phyloP scores from a whole-genome alignment of 2,888 invertebrate genomes.

The Lutraria lutraria region DNA sequence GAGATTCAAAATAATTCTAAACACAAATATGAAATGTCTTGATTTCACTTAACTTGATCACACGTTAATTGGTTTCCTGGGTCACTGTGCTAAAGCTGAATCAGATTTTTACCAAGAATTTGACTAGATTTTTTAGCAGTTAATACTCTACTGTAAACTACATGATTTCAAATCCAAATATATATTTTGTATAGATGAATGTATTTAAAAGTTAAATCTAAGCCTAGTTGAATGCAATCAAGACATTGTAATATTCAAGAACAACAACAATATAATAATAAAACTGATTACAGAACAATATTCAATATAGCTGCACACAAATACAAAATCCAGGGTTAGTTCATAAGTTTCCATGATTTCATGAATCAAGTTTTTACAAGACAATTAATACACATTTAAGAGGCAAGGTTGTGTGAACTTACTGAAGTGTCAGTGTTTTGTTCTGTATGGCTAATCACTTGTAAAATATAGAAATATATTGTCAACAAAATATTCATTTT shows the following conservation, averaged over 20 bases:
- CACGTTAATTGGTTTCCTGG: background rate
- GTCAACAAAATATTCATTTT: no score
- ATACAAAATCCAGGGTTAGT: conserved; percentile 7
- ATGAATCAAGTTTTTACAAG: no score
- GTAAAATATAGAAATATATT: no score
- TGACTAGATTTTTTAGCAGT: background rate
- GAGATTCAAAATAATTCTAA: conserved; percentile 16
- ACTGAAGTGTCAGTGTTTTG: no score
- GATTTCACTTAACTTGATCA: background rate
- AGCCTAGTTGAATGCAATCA: background rate
- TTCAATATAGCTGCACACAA: conserved; percentile 44
- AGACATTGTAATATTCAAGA: background rate
- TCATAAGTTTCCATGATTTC: background rate
- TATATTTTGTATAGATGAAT: background rate
- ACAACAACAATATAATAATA: background rate
- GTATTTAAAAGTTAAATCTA: background rate
- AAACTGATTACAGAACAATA: conserved; percentile 21
- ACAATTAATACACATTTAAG: no score
- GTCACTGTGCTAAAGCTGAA: background rate
- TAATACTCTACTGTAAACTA: background rate
- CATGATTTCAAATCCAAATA: background rate
- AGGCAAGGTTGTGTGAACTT: no score
- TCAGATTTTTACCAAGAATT: background rate
- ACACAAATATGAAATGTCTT: conserved; percentile 1
- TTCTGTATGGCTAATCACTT: no score